Evolutionary conservation across 2,113 vertebrate species (phyloP), one percentile per base, ranked within the genome.

Genomic region (Megaleporinus macrocephalus): DNA sequence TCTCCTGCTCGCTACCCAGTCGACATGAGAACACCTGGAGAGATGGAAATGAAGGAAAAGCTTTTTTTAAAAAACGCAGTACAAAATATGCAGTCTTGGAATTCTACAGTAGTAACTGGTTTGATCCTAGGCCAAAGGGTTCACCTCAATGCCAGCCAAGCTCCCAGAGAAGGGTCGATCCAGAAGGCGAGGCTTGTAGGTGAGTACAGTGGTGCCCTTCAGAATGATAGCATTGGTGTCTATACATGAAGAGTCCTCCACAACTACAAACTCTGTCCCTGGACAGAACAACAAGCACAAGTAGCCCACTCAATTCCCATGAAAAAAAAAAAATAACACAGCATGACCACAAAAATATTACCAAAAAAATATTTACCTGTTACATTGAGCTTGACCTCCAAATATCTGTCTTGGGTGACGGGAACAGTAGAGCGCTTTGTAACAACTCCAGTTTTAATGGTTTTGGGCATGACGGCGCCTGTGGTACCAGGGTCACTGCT

Each of bases 181-280:
- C 0, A 95, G 83, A 33, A 99, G 82, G 6, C 96, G 96, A 74
- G 97, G 98, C 84, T 99, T 99, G 80, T 99, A 99, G 4, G 97
- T 99, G 15, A 99, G 96, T 51, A 99, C 98, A 0, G 97, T 98
- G 2, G 97, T 99, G n/a, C 97, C 97, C 86, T 99, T 99, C 80
- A 99, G 89, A 86, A 99, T 98, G 30, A 99, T 93, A 41, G 97
- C 98, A 0, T 90, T 97, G 81, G 97, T 98, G 57, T 99, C 97
- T 0, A 93, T 89, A 90, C 95, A 97, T 41, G 96, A 97, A 15
- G 94, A 93, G 79, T 99, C 98, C 84, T 99, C 98, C 57, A 99
- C 96, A 0, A 99, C 97, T 85, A 99, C 98, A 93, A 99, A 99
- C 86, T 99, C 98, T 0, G 98, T 99, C 49, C 97, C 98, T 99